phyloP scores from a whole-genome alignment of 2,797 vertebrate species.

The Phataginus tricuspis region DNA sequence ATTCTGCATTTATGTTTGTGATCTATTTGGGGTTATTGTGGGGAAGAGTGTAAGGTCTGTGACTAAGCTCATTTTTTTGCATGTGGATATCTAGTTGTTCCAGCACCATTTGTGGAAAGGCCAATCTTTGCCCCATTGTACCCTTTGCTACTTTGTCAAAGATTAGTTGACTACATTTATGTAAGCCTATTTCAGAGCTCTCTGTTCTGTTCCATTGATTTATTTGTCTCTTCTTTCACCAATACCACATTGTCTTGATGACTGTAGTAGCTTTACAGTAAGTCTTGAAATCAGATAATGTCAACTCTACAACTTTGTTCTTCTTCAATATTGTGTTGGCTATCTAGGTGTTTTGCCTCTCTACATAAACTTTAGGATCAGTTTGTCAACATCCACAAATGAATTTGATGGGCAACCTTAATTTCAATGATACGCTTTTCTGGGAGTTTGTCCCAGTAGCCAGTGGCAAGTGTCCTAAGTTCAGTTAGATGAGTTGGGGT shows the following conservation, averaged over 20 bases:
- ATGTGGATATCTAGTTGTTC: neutral
- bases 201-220: neutral
- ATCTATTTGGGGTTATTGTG: neutral
- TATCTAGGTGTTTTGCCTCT: neutral
- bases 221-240: neutral
- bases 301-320: neutral
- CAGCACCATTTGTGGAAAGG: neutral
- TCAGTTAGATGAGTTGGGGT: neutral
- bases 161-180: neutral
- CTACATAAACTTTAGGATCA: neutral
- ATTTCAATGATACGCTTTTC: neutral
- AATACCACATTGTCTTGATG: neutral
- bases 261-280: neutral
- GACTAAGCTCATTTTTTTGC: neutral
- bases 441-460: neutral
- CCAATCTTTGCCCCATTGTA: neutral
- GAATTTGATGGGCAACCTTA: neutral
- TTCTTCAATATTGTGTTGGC: neutral
- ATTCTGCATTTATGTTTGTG: neutral
- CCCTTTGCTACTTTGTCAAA: neutral
- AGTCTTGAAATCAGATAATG: neutral
- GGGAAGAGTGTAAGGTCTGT: neutral
- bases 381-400: neutral
- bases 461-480: neutral
- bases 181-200: neutral